phyloP scores from a whole-genome alignment of 2,797 vertebrate species.

The Neosilurus hyrtlii region DNA sequence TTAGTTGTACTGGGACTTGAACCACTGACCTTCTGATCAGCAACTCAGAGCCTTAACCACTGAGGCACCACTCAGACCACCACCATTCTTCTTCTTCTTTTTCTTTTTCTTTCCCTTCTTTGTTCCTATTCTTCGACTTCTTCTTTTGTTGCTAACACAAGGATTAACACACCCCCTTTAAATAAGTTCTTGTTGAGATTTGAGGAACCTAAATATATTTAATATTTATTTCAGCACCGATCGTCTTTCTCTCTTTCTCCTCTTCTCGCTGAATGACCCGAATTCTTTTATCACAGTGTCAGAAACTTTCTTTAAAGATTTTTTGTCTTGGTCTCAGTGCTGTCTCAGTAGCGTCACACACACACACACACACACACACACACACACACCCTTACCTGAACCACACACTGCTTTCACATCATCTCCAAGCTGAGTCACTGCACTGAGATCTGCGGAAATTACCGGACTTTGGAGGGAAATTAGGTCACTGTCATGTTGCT shows the following conservation, averaged over 20 bases:
- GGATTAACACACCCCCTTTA: not conserved
- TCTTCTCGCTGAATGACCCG: not conserved
- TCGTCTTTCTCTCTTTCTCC: not conserved
- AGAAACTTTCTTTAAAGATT: not conserved
- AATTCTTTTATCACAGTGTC: not conserved
- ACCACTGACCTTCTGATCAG: no score
- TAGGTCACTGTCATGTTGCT: constrained; percentile 9
- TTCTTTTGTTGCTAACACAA: not conserved
- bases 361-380: not conserved
- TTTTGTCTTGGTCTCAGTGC: not conserved
- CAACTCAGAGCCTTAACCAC: no score
- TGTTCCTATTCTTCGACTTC: not conserved
- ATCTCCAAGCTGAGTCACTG: not conserved
- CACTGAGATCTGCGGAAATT: not conserved
- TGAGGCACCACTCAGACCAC: no score
- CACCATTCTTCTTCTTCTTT: not conserved
- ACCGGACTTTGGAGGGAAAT: not conserved
- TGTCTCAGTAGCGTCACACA: not conserved
- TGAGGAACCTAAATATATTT: not conserved
- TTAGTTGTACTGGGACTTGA: no score
- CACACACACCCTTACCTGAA: not conserved
- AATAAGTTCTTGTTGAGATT: not conserved
- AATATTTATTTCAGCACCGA: not conserved
- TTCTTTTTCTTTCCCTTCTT: not conserved
- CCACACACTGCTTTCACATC: not conserved